These are phyloP conservation scores for Andinoacara biseriatus DNA, from an alignment of 2,113 vertebrate genomes.

Conservation along the genomic window DNA sequence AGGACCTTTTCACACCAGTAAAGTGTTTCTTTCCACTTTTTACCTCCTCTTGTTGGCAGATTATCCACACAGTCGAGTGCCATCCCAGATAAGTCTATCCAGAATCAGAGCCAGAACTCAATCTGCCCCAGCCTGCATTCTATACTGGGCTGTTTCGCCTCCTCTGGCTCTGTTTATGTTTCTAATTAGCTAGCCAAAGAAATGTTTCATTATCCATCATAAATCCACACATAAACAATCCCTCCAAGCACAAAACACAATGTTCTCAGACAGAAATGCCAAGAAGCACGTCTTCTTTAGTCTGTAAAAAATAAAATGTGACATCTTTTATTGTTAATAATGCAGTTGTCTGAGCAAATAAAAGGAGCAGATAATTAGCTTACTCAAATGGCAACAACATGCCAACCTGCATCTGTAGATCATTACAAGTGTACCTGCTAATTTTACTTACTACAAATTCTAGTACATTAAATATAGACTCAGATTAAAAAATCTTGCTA, in stretches of 20 bases:
- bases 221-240: constrained; percentile 32
- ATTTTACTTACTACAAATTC: too few species aligned
- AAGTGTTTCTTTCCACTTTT: constrained; percentile 57
- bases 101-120: constrained; percentile 21
- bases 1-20: constrained; percentile 70
- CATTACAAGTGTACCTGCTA: too few species aligned
- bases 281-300: constrained; percentile 42
- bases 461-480: too few species aligned
- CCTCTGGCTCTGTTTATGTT: constrained; percentile 45
- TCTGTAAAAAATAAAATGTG: constrained; percentile 24
- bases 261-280: constrained; percentile 23
- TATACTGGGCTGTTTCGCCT: not conserved
- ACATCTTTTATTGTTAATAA: constrained; percentile 45
- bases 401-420: not conserved
- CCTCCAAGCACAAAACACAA: constrained; percentile 40
- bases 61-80: constrained; percentile 24
- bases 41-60: constrained; percentile 35
- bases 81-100: constrained; percentile 22
- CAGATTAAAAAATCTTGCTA: too few species aligned
- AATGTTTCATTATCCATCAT: constrained; percentile 43
- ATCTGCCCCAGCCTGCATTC: constrained; percentile 16
- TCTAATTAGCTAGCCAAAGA: constrained; percentile 56
- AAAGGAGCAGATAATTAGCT: constrained; percentile 16
- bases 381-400: not conserved
- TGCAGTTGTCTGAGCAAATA: constrained; percentile 23